These are phyloP conservation scores for Chloropsis cyanopogon DNA, from an alignment of 2,113 vertebrate genomes.

Conservation along the genomic window DNA sequence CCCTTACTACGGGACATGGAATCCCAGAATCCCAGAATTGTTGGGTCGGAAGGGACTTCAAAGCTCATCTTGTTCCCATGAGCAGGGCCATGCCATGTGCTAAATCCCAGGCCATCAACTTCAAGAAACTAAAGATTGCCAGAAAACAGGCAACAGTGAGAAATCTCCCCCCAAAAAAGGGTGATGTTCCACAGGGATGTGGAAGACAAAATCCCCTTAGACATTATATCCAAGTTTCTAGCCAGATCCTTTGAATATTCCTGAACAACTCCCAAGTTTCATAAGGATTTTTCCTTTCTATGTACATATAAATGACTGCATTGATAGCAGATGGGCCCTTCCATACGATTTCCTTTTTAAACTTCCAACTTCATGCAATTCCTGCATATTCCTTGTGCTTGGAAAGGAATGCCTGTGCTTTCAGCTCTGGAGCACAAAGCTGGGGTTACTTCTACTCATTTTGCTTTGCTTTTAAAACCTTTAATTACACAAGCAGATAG, in stretches of 20 bases:
- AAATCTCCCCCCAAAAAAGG: background rate
- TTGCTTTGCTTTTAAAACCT: background rate
- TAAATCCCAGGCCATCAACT: background rate
- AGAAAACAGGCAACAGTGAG: background rate
- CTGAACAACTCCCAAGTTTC: background rate
- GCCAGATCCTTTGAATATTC: background rate
- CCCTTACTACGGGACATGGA: accelerated
- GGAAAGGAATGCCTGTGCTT: background rate
- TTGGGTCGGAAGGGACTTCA: background rate
- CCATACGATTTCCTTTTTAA: background rate
- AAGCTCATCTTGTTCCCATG: background rate
- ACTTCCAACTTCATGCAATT: background rate
- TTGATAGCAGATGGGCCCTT: background rate
- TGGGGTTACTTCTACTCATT: background rate
- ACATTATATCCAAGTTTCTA: background rate
- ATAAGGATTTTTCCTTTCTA: background rate
- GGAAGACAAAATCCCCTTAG: background rate
- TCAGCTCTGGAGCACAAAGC: background rate
- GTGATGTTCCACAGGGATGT: background rate
- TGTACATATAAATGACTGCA: background rate
- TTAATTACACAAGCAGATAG: background rate
- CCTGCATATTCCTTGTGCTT: background rate
- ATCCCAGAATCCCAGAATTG: background rate
- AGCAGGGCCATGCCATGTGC: background rate
- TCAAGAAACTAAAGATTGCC: background rate